Evolutionary conservation across 2,113 vertebrate genomes (phyloP), one percentile per base, ranked within the genome.

Genomic region (Megalops atlanticus): DNA sequence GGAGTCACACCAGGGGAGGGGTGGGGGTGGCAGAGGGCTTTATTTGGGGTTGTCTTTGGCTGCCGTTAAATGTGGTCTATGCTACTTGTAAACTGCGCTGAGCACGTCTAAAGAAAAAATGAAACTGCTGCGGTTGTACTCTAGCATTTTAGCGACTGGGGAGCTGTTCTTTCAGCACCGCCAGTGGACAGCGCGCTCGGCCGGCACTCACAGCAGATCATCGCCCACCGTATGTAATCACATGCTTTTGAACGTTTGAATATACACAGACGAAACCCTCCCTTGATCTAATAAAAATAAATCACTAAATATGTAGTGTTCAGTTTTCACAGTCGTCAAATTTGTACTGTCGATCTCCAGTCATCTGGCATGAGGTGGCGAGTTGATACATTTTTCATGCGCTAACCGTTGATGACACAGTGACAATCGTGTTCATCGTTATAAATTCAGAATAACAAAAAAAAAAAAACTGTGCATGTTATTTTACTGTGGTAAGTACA

Each of bases 141-240:
- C 54, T 24, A 54, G 24, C 49, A n/a, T n/a, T 64, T 64, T 64
- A 64, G n/a, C 27, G 31, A 64, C 1, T n/a, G 6, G 18, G 58
- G 58, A 64, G 58, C 58, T 64, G 58, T 64, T 31, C 58, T 64
- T 64, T 64, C 58, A 64, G 58, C n/a, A 64, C 58, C 58, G 31
- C 24, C 8, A 18, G n/a, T 11, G 4, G 27, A 27, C n/a, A 1
- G 58, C 58, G 58, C n/a, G 2, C 24, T n/a, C 31, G 27, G 8
- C 58, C 24, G n/a, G 1, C 24, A 7, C 14, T 58, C 52, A 58
- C 10, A 58, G 24, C 52, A 58, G 12, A 18, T 18, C 52, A 58
- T 58, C 21, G 21, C n/a, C n/a, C n/a, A n/a, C 52, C n/a, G 21
- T n/a, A 58, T 58, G n/a, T n/a, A 58, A n/a, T 24, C 1, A 24